Percentiles rank a stretch among this genome's conserved stretches.
These are phyloP conservation scores for Zosterops pallidus DNA, from an alignment of 2,113 vertebrate genomes.

Conservation along the genomic window DNA sequence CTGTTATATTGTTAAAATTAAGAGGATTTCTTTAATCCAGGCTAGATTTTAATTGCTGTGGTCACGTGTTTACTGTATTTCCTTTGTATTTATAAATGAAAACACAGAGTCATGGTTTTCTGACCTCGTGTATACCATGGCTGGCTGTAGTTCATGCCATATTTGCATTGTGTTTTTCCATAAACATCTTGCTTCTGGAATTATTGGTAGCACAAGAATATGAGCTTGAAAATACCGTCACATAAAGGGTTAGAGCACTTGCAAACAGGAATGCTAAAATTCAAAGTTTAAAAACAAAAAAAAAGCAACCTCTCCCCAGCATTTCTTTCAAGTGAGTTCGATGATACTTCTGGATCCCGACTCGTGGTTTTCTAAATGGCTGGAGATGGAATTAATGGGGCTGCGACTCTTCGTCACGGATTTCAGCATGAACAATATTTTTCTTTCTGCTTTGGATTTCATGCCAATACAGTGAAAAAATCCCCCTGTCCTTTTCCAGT, in stretches of 20 bases:
- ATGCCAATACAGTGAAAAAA: background rate
- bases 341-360: background rate
- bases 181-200: background rate
- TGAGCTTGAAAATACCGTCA: background rate
- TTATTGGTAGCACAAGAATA: background rate
- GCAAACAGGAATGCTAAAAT: background rate
- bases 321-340: background rate
- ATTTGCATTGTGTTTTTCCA: background rate
- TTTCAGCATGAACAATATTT: background rate
- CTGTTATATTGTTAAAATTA: background rate
- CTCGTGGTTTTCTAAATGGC: background rate
- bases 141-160: background rate
- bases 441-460: background rate
- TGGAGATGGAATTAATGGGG: slow-evolving; percentile 2
- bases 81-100: background rate
- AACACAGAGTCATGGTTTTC: background rate
- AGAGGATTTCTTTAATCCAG: background rate
- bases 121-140: background rate
- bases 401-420: background rate
- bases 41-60: background rate
- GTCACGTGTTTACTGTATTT: background rate
- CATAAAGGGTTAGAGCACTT: background rate
- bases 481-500: background rate
- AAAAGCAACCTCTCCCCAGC: background rate
- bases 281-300: background rate